Evolutionary conservation across 1,140 invertebrate species (phyloP), one percentile per base, ranked within the genome.

Genomic region (Diploscapter pachys): DNA sequence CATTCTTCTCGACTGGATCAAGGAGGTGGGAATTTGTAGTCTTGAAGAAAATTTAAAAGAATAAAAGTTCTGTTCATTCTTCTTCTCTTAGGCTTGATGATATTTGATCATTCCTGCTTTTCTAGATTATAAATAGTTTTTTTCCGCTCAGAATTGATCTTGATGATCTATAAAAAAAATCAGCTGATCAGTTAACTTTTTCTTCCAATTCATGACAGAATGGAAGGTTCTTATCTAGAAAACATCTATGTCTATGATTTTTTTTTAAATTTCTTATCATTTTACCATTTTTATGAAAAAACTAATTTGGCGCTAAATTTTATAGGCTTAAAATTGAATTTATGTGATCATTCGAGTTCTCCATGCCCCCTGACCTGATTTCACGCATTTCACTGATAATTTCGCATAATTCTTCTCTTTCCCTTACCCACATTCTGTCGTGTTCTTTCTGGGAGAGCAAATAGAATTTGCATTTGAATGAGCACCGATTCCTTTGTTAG

Each of bases 1-100:
- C 59, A 96, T 98, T 79, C 88, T 99, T 5, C 87, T 99, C 64
- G 95, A 98, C 86, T 99, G 96, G 96, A 87, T 99, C 48, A 96
- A 93, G 87, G 96, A 99, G 89, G 92, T 92, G 81, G 3, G 49
- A 53, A 63, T 62, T 11, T 13, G 9, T 13, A 59, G 2, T 9
- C 57, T 59, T 9, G 9, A 9, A 13, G 31, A 59, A 59, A 59
- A 9, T 13, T 9, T 13, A 13, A 11, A 11, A 11, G 57, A 59
- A 59, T 11, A 59, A 59, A 59, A 9, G 57, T 13, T 1, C 13
- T 11, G 31, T 13, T 13, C 13, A 59, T 59, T 59, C 57, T 59
- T 11, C 9, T 11, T 13, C 2, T 11, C 57, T 11, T 59, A 59
- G 31, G 9, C 2, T 59, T 2, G 31, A 31, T 31, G 31, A 31